Evolutionary conservation across 2,888 invertebrate species (phyloP), one percentile per base, ranked within the genome.

Genomic region (Clusia tigrina): DNA sequence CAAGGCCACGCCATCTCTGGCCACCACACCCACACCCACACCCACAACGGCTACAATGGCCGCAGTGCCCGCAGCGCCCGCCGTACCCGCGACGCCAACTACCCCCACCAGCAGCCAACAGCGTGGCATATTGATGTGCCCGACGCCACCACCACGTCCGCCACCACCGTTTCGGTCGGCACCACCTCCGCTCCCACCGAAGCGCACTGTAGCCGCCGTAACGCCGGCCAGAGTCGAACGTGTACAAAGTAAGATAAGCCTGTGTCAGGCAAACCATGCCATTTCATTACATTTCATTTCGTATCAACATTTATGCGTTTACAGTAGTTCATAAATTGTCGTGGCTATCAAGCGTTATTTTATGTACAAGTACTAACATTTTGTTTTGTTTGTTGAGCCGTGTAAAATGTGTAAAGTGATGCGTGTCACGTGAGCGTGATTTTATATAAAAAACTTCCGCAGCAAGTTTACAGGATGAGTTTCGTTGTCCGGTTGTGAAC

Each of bases 171-270:
- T 69, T 38, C 64, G 54, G 9, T 48, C 65, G 58, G 64, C 67
- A 63, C 62, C 65, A n/a, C 73, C 72, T 22, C 72, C 74, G 46
- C 56, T 74, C 58, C 65, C 68, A 65, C 74, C 75, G 60, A 75
- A 73, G 61, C 72, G 71, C 56, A 72, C 69, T 55, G 66, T 68
- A 62, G 67, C 64, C 38, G 66, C 65, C 20, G 70, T 71, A 10
- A 65, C 70, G 10, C 67, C 78, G 62, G 71, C 67, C 65, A 74
- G 70, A 68, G 67, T 73, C 72, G 76, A 77, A 63, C 67, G 69
- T 68, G 73, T 77, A 12, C 78, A 80, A 80, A 80, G 79, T 79
- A 79, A 79, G 79, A 76, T 64, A 59, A 66, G 57, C 57, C 20
- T 46, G 26, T 52, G 12, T 42, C 42, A 42, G 10, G 10, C 25